Base-by-base conservation (phyloP, 1,140 invertebrate species). In the Himalopsyche phryganea region DNA sequence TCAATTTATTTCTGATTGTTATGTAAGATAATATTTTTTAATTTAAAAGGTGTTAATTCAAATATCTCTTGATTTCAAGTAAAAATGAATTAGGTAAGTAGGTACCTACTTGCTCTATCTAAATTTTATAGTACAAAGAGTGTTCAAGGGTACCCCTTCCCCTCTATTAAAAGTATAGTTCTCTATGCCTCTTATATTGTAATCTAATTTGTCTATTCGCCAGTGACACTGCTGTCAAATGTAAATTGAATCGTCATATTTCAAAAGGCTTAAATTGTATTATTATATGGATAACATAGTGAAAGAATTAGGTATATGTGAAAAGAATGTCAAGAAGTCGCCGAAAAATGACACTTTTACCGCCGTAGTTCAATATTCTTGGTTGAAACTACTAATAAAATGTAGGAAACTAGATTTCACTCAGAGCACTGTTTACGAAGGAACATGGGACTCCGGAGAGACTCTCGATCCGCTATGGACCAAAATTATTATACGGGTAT, bases 311-410 rank as follows among this genome's bases (percentile, higher is more conserved):
- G 80, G 80, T 49, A 80, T 87, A 72, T 83, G 79, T 63, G 74
- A 69, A 62, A 83, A 83, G 67, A 84, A 85, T 72, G 76, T 86
- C 56, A 81, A 81, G 70, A 66, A 75, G 33, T 81, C 83, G 35
- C 64, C 68, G 32, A 77, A 74, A 55, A 65, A 78, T 33, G 75
- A 80, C 38, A 71, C 81, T 63, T 85, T 79, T 67, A 72, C 81
- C 59, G 77, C 83, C 41, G 77, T 85, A 58, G 85, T 86, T 51
- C 84, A 86, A 67, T 81, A 80, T 67, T 74, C 69, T 58, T 88
- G 86, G 86, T 69, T 88, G 53, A 84, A 83, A 71, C 81, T 80
- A 65, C 73, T 86, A 65, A 67, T 84, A 57, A 82, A 83, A 65
- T 80, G 75, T 66, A 69, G 72, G 47, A 81, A 79, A 71, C 72